A percentile compares a stretch with the other conserved stretches of the same genome.
These are phyloP conservation scores for Camptogramma bilineatum DNA, from an alignment of 2,888 invertebrate species.

Conservation along the genomic window DNA sequence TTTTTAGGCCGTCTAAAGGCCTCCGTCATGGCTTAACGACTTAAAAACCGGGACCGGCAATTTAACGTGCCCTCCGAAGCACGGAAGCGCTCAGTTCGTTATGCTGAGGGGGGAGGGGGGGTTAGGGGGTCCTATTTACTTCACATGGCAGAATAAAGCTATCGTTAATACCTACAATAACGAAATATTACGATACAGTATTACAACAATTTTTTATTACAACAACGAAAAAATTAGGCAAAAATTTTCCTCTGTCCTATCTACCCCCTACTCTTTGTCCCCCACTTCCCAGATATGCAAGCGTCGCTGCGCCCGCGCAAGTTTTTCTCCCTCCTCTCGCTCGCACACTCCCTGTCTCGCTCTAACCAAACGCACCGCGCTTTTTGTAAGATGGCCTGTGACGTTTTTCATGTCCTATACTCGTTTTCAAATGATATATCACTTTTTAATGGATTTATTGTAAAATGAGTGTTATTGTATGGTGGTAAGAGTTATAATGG, in stretches of 20 bases:
- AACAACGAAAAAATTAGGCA: neutral
- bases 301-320: constrained; percentile 67
- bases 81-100: no score
- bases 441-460: neutral
- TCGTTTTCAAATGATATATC: constrained; percentile 28
- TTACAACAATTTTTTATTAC: no score
- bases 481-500: neutral
- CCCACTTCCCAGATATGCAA: constrained; percentile 69
- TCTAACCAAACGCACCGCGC: constrained; percentile 72
- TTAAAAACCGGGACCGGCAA: no score
- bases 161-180: no score
- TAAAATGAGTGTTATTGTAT: neutral
- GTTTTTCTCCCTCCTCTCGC: constrained; percentile 62
- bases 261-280: constrained; percentile 54
- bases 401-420: constrained; percentile 56
- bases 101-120: no score
- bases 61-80: no score
- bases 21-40: no score
- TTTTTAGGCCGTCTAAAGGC: no score
- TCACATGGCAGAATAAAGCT: no score
- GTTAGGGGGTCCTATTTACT: no score
- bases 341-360: constrained; percentile 51
- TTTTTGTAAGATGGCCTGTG: constrained; percentile 58
- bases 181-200: no score
- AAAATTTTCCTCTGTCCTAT: constrained; percentile 19